These are phyloP conservation scores for Cossypha polioptera DNA, from an alignment of 2,797 vertebrate species.

Conservation along the genomic window DNA sequence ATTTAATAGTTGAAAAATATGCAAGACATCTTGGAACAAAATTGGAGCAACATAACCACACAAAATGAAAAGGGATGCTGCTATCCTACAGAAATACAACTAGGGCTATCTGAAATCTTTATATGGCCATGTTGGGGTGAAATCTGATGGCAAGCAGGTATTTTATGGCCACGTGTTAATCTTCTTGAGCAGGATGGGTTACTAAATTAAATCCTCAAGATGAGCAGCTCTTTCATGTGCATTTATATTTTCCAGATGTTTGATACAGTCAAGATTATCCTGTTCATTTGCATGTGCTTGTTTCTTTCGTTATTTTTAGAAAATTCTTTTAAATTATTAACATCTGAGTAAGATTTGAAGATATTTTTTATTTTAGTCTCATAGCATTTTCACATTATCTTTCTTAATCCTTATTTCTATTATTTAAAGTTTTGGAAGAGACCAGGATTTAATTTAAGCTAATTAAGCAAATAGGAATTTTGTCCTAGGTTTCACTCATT, in stretches of 20 bases:
- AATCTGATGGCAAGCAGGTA: neutral
- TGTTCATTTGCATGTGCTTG: neutral
- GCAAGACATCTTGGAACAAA: neutral
- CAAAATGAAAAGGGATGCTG: neutral
- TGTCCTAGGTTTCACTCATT: neutral
- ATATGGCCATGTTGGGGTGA: neutral
- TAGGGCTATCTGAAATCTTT: neutral
- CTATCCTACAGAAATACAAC: neutral
- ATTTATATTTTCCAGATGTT: slow-evolving; percentile 39
- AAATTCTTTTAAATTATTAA: neutral
- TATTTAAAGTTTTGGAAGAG: neutral
- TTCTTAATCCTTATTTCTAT: neutral
- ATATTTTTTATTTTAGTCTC: neutral
- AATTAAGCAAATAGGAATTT: neutral
- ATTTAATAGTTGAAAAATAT: neutral
- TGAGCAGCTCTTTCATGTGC: neutral
- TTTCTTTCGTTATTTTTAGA: neutral
- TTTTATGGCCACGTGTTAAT: slow-evolving; percentile 1
- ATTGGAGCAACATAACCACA: neutral
- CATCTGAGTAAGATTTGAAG: neutral
- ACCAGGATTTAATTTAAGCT: neutral
- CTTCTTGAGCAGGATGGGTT: neutral
- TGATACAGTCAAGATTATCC: neutral
- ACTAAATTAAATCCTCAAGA: neutral
- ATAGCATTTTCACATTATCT: neutral